Conservation (phyloP, 2,888 invertebrate species). For the Rutpela maculata region DNA sequence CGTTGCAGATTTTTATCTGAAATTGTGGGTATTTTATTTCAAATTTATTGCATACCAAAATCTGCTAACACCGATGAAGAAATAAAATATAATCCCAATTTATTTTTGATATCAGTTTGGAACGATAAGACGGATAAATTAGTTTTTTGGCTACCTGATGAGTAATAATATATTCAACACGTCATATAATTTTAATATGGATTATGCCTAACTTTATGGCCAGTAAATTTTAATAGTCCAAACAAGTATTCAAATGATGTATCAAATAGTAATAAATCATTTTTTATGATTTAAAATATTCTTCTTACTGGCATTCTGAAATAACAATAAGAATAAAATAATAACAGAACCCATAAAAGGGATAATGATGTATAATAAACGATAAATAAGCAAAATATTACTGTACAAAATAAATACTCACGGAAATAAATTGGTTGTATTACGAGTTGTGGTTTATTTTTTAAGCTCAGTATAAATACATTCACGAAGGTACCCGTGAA, state of each 20-base stretch:
- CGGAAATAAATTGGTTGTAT: neutral
- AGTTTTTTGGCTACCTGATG: constrained; percentile 13
- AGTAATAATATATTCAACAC: constrained; percentile 18
- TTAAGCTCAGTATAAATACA: too few species aligned
- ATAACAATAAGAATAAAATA: neutral
- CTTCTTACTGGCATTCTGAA: neutral
- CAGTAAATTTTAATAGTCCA: constrained; percentile 11
- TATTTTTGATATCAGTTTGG: neutral
- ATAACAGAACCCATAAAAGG: constrained; percentile 1
- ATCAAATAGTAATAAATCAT: constrained; percentile 15
- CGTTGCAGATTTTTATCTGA: too few species aligned
- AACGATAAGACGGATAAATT: constrained; percentile 5
- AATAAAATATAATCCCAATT: neutral
- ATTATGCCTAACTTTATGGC: constrained; percentile 13
- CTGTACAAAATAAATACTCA: neutral
- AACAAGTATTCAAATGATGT: constrained; percentile 13
- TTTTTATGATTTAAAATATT: constrained; percentile 7
- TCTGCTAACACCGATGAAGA: neutral
- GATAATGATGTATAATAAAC: neutral
- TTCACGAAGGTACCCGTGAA: too few species aligned
- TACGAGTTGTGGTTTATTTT: neutral
- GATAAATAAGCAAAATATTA: neutral
- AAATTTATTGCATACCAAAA: too few species aligned
- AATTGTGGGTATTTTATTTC: too few species aligned
- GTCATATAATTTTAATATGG: neutral